Percentiles rank a stretch among this genome's conserved stretches.
phyloP scores from a whole-genome alignment of 2,113 vertebrate species.

The Gorsachius goisagi region DNA sequence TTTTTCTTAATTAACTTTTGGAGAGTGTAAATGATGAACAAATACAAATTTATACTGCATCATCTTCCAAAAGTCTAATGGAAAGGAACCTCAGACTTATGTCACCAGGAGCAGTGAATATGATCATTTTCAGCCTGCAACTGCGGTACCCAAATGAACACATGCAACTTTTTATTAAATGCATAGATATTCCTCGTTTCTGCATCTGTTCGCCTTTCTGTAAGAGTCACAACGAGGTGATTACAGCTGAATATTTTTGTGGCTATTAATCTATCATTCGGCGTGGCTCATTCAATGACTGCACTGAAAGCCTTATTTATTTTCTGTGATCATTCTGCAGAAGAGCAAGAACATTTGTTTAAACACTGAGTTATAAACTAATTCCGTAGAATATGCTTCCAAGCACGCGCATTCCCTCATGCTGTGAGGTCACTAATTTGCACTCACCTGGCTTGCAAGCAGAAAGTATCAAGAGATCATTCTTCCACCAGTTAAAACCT shows the following conservation, averaged over 20 bases:
- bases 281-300: not conserved
- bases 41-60: not conserved
- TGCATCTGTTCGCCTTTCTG: not conserved
- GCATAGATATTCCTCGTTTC: not conserved
- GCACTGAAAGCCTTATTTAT: not conserved
- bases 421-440: not conserved
- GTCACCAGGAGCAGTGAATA: not conserved
- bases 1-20: conserved; percentile 19
- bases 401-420: not conserved
- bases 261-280: not conserved
- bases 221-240: not conserved
- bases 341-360: not conserved
- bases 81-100: not conserved
- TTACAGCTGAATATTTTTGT: not conserved
- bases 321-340: not conserved
- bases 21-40: not conserved
- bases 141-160: not conserved
- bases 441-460: not conserved
- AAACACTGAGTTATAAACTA: not conserved
- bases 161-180: not conserved
- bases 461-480: not conserved
- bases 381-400: not conserved
- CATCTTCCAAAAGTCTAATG: not conserved
- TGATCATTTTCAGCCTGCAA: not conserved
- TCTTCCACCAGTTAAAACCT: not conserved